Conservation (phyloP, 2,797 vertebrate species). For the Limosa lapponica region DNA sequence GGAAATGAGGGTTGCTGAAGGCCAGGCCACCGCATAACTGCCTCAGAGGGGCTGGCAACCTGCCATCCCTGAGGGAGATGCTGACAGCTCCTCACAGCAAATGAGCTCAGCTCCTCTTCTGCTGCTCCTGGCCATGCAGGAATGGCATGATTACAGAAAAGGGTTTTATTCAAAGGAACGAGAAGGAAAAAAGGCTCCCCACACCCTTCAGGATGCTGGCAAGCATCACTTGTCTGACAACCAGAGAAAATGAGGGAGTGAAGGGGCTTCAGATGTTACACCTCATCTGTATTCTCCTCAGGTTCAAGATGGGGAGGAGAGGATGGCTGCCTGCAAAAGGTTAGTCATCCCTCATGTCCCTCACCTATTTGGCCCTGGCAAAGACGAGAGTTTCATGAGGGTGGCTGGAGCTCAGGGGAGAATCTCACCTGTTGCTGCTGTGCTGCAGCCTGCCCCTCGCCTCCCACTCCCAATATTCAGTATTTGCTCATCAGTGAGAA, state of each 20-base stretch:
- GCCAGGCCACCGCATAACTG: background rate
- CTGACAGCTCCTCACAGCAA: background rate
- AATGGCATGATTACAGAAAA: background rate
- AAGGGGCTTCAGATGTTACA: background rate
- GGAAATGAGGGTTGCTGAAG: background rate
- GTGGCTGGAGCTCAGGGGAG: background rate
- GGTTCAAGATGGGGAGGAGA: background rate
- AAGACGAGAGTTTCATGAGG: background rate
- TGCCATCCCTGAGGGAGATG: background rate
- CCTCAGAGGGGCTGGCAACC: background rate
- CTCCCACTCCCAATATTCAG: rapidly evolving
- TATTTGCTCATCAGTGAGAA: background rate
- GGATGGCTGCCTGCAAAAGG: background rate
- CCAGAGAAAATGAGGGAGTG: background rate
- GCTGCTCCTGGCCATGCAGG: background rate
- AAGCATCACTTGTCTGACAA: background rate
- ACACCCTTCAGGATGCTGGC: background rate
- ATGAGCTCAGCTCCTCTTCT: background rate
- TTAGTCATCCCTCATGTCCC: background rate
- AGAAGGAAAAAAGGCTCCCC: background rate
- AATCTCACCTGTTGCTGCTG: background rate
- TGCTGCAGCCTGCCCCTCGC: background rate
- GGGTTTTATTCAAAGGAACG: background rate
- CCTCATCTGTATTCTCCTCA: background rate
- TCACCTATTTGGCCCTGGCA: background rate